Evolutionary conservation across 2,888 invertebrate genomes (phyloP), one percentile per base, ranked within the genome.

Genomic region (Salpingus planirostris): DNA sequence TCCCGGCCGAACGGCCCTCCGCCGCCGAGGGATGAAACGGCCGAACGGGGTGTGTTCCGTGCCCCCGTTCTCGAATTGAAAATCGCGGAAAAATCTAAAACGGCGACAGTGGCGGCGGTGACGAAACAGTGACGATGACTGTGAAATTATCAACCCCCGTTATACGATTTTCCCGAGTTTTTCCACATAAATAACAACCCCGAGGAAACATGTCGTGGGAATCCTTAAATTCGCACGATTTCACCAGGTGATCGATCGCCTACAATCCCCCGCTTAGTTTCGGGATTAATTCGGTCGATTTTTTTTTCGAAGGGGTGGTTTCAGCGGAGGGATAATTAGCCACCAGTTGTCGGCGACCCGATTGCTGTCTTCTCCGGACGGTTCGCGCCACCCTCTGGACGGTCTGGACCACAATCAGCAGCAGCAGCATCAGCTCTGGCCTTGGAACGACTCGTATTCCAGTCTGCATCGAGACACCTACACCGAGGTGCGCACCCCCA

Each of bases 331-430:
- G 52, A 80, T 78, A 56, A n/a, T n/a, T n/a, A 78, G 82, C 50
- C 85, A 87, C 64, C 87, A 88, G 65, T 67, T 88, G 55, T 87
- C 87, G 44, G 86, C 86, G 31, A 86, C 86, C 42, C 77, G 86
- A 38, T 72, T 88, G 35, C 72, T 88, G 46, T 80, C 85, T 42
- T 86, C 87, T 29, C 86, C 87, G 41, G 86, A 86, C 64, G 83
- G 84, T 29, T 82, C 84, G 23, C 70, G 84, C 37, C 83, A 83
- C 57, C 78, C 81, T 34, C 66, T 84, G 46, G 85, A 85, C 55
- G 60, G 71, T 65, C 41, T 76, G 70, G 58, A 59, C 29, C 55
- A 53, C 29, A n/a, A n/a, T n/a, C n/a, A n/a, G n/a, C n/a, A n/a
- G n/a, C n/a, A n/a, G n/a, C n/a, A n/a, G n/a, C n/a, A n/a, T n/a